These are phyloP conservation scores for Magallana angulata DNA, from an alignment of 1,140 invertebrate species.

Conservation along the genomic window DNA sequence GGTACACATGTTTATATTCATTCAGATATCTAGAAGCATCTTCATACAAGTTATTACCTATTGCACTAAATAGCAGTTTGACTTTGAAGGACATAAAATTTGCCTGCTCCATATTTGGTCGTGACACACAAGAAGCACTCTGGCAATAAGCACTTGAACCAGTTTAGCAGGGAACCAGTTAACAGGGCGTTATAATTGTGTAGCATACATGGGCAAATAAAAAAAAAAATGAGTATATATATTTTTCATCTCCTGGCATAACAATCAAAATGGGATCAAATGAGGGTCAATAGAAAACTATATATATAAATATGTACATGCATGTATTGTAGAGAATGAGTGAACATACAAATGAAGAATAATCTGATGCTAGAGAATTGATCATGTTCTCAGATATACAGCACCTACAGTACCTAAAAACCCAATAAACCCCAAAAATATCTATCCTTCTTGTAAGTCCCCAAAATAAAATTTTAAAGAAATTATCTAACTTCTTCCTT, in stretches of 20 bases:
- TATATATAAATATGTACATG: not conserved
- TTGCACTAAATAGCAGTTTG: conserved; percentile 22
- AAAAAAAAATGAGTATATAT: conserved; percentile 22
- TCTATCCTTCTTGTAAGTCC: not conserved
- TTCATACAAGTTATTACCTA: not conserved
- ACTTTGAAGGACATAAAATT: conserved; percentile 13
- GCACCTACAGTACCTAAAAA: not conserved
- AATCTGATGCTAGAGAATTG: not conserved
- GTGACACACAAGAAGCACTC: conserved; percentile 2
- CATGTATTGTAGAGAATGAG: not conserved
- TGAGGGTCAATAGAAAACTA: not conserved
- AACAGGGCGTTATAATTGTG: not conserved
- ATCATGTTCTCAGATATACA: not conserved
- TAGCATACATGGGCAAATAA: conserved; percentile 16
- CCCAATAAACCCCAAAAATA: not conserved
- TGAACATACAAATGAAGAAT: no score
- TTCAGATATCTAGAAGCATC: not conserved
- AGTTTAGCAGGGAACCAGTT: not conserved
- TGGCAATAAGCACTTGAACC: conserved; percentile 7
- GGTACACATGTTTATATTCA: not conserved
- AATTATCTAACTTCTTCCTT: not conserved
- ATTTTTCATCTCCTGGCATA: not conserved
- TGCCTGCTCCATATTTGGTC: not conserved
- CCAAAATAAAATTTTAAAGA: not conserved
- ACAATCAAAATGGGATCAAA: not conserved